phyloP scores from a whole-genome alignment of 2,797 vertebrate species.

The Ambastaia sidthimunki region DNA sequence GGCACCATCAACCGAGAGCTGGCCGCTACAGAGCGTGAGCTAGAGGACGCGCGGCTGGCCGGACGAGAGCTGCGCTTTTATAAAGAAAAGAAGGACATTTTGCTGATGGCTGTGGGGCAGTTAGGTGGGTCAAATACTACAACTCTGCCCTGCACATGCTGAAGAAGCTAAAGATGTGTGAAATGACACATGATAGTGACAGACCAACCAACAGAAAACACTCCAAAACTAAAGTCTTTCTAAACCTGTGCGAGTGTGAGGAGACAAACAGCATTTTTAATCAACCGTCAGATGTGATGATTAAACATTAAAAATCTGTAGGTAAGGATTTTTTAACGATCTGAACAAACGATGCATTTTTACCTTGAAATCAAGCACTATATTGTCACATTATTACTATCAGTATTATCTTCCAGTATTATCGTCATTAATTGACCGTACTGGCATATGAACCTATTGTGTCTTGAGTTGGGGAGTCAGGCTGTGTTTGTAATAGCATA shows the following conservation, averaged over 20 bases:
- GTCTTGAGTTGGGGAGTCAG: constrained; percentile 2
- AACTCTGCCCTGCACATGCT: constrained; percentile 82
- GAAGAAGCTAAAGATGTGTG: constrained; percentile 18
- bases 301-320: constrained; percentile 1
- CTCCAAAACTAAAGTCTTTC: constrained; percentile 19
- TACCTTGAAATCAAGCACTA: constrained; percentile 34
- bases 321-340: constrained; percentile 1
- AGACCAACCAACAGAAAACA: constrained; percentile 7
- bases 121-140: constrained; percentile 81
- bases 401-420: constrained; percentile 51
- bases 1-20: constrained; percentile 87
- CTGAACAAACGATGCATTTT: constrained; percentile 17
- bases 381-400: constrained; percentile 25
- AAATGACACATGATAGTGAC: constrained; percentile 19
- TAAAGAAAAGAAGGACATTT: constrained; percentile 87
- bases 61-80: constrained; percentile 96
- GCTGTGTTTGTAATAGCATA: neutral
- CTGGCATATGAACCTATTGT: constrained; percentile 5
- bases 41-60: constrained; percentile 93
- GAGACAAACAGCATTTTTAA: constrained; percentile 6
- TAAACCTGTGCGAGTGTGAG: constrained; percentile 12
- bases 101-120: constrained; percentile 83
- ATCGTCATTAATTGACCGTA: constrained; percentile 13
- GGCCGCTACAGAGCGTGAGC: constrained; percentile 87
- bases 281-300: neutral